A percentile compares a stretch with the other conserved stretches of the same genome.
These are phyloP conservation scores for Drosophila silvestris DNA, from an alignment of 2,888 invertebrate species.

Conservation along the genomic window DNA sequence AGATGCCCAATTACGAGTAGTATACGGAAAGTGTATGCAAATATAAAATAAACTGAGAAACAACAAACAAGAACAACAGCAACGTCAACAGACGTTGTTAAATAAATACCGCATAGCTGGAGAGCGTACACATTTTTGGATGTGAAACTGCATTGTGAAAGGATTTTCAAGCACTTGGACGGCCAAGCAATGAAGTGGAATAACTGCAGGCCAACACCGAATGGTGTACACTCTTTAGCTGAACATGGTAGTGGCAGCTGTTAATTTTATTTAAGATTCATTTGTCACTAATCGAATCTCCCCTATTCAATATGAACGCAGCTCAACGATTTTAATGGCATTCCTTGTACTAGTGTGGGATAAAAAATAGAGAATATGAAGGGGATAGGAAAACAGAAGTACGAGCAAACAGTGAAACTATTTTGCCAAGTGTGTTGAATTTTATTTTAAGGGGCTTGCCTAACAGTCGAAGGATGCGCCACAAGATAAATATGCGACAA, in stretches of 20 bases:
- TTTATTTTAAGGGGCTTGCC: slow-evolving; percentile 19
- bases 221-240: slow-evolving; percentile 14
- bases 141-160: slow-evolving; percentile 43
- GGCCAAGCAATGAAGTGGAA: slow-evolving; percentile 26
- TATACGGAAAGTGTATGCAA: slow-evolving; percentile 50
- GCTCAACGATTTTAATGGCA: not conserved
- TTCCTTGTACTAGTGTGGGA: not conserved
- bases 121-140: slow-evolving; percentile 40
- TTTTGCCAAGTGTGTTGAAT: slow-evolving; percentile 33
- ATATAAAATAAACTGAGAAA: slow-evolving; percentile 50
- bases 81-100: slow-evolving; percentile 54
- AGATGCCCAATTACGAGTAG: slow-evolving; percentile 62
- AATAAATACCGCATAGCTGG: slow-evolving; percentile 48
- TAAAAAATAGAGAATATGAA: not conserved
- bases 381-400: slow-evolving; percentile 8
- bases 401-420: slow-evolving; percentile 16
- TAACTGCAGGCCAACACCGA: slow-evolving; percentile 10
- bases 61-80: slow-evolving; percentile 31
- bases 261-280: not conserved
- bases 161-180: slow-evolving; percentile 31
- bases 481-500: slow-evolving; percentile 66
- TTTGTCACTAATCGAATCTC: not conserved
- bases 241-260: not conserved
- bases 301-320: not conserved
- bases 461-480: slow-evolving; percentile 27